A percentile compares a stretch with the other conserved stretches of the same genome.
Conservation (phyloP, 2,888 invertebrate genomes). For the Papilio demoleus region DNA sequence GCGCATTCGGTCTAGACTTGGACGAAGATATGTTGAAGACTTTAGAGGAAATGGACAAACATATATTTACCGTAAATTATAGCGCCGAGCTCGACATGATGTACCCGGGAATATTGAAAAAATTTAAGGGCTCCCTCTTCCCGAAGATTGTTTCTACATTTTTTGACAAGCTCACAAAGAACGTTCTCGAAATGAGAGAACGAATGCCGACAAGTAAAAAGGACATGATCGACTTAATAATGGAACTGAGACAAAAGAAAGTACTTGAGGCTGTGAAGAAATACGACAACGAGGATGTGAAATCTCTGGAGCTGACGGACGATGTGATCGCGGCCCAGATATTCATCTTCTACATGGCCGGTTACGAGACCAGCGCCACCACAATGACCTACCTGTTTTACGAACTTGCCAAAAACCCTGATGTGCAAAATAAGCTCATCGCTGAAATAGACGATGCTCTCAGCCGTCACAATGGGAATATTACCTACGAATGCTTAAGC, state of each 20-base stretch:
- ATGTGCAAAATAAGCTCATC: constrained; percentile 50
- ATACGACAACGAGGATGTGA: constrained; percentile 42
- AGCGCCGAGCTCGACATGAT: constrained; percentile 55
- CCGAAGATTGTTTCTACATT: constrained; percentile 50
- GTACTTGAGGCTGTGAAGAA: constrained; percentile 46
- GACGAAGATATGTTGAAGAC: constrained; percentile 71
- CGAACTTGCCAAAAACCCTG: constrained; percentile 62
- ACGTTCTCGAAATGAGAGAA: constrained; percentile 53
- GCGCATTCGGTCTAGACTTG: constrained; percentile 55
- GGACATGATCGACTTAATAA: constrained; percentile 62
- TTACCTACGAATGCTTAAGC: neutral
- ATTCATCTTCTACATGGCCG: constrained; percentile 70
- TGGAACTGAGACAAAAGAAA: constrained; percentile 54
- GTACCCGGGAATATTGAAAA: constrained; percentile 58
- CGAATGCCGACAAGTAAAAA: constrained; percentile 53
- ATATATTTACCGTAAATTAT: constrained; percentile 43
- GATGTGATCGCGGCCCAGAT: constrained; percentile 66
- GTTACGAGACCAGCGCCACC: constrained; percentile 73
- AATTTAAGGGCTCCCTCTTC: constrained; percentile 51
- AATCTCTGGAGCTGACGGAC: constrained; percentile 57
- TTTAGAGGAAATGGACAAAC: constrained; percentile 53
- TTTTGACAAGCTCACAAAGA: constrained; percentile 52
- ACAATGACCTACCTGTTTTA: constrained; percentile 63
- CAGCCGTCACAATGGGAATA: neutral
- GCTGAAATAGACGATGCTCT: neutral